A percentile compares a stretch with the other conserved stretches of the same genome.
Evolutionary conservation across 2,797 vertebrate genomes (phyloP).

Genomic region (Halcyon badia): DNA sequence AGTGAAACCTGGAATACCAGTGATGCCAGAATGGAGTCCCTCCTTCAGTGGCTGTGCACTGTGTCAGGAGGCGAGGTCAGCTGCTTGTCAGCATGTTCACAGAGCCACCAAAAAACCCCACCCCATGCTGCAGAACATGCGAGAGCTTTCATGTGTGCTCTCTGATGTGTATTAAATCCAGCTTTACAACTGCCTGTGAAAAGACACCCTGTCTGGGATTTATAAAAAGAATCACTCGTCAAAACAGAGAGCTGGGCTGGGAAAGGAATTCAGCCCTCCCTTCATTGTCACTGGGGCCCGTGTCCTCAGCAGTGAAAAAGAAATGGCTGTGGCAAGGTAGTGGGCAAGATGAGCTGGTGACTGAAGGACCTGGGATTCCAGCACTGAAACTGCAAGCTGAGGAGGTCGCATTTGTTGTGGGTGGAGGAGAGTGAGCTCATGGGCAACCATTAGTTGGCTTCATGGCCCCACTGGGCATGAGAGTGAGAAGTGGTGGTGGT

Average conservation of each 20-base stretch:
- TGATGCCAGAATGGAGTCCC: fast-evolving
- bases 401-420: neutral
- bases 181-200: conserved; percentile 50
- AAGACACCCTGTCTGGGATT: conserved; percentile 32
- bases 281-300: neutral
- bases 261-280: conserved; percentile 23
- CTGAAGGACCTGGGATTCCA: neutral
- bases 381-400: neutral
- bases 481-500: neutral
- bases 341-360: neutral
- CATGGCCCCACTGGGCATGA: neutral
- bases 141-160: neutral
- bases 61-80: neutral
- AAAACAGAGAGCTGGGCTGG: conserved; percentile 30
- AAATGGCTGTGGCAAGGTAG: fast-evolving
- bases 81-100: neutral
- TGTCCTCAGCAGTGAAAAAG: neutral
- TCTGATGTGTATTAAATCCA: neutral
- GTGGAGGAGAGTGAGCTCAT: fast-evolving
- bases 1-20: neutral
- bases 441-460: neutral
- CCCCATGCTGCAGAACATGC: neutral
- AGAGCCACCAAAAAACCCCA: neutral
- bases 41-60: neutral
- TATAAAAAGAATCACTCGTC: conserved; percentile 37